phyloP scores from a whole-genome alignment of 92 coral and sea anemone genomes.

The Nematostella vectensis region DNA sequence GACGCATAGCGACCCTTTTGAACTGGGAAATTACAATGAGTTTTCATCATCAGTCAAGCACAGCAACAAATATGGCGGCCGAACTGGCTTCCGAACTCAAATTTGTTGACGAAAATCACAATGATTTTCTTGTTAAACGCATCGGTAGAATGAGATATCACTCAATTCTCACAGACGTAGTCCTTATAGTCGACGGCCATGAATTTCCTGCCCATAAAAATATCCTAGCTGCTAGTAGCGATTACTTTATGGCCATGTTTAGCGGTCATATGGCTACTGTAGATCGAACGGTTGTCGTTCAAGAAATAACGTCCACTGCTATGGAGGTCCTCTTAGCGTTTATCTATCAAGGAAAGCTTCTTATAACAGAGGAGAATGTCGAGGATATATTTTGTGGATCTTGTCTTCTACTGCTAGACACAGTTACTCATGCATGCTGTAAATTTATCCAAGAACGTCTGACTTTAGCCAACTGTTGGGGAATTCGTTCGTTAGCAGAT shows the following conservation, averaged over 20 bases:
- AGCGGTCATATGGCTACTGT: constrained; percentile 71
- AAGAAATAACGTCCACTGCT: constrained; percentile 71
- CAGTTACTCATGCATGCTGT: constrained; percentile 78
- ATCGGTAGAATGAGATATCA: constrained; percentile 74
- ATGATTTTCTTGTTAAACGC: constrained; percentile 50
- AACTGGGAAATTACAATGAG: too few relatives aligned
- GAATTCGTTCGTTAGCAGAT: constrained; percentile 83
- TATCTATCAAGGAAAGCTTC: constrained; percentile 75
- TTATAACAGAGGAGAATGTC: constrained; percentile 86
- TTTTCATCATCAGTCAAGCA: too few relatives aligned
- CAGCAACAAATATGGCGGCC: background rate
- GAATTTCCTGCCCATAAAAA: constrained; percentile 90
- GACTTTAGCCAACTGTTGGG: constrained; percentile 85
- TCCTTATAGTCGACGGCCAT: constrained; percentile 64
- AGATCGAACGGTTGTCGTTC: constrained; percentile 39
- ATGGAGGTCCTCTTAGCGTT: constrained; percentile 69
- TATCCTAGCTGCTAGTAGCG: constrained; percentile 82
- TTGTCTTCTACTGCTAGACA: constrained; percentile 66
- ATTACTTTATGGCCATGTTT: constrained; percentile 98
- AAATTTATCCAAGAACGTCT: constrained; percentile 84
- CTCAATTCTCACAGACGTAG: constrained; percentile 69
- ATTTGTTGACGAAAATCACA: constrained; percentile 62
- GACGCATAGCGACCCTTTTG: too few relatives aligned
- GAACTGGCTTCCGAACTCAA: background rate
- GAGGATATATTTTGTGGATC: constrained; percentile 91